Evolutionary conservation across 2,113 vertebrate genomes (phyloP), one percentile per base, ranked within the genome.

Genomic region (Seriola dumerili): DNA sequence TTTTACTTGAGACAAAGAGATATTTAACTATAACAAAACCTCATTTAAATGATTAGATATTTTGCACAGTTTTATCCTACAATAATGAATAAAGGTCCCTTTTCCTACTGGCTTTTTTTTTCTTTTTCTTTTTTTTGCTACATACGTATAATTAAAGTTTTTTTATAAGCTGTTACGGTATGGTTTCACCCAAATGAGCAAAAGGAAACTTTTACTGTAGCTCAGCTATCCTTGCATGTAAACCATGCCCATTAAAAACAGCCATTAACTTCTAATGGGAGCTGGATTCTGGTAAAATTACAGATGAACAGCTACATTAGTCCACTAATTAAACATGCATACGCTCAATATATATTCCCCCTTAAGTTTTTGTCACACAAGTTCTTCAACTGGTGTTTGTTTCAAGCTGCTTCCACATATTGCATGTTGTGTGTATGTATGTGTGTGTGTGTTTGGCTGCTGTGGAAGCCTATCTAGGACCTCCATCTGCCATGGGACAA

Each of bases 401-500:
- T 78, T 83, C 42, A 81, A 71, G 62, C 13, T 69, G 52, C 36
- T 36, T 12, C 58, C 59, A 36, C 42, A 79, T 59, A 46, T 61
- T 82, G 48, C 46, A 16, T 36, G 55, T 52, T 62, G 55, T 57
- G 32, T 83, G 67, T 62, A 59, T 48, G 29, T 42, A 59, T 71
- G 54, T 73, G 29, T 54, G 77, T 42, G 66, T 68, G 65, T 55
- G 69, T 74, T 10, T 89, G 70, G 55, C 66, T 77, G 67, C 67
- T 64, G 46, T 16, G 8, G 61, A 59, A 59, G 25, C 50, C 72
- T 92, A 92, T 93, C 92, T 82, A 25, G 40, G 80, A 81, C 66
- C 80, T 83, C 67, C 82, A 91, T 90, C 93, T 91, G 91, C 73
- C 46, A 23, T 2, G 1, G 81, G 72, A 93, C 89, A 93, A 93